Conservation (phyloP, 2,888 invertebrate species). For the Ypsolopha scabrella region DNA sequence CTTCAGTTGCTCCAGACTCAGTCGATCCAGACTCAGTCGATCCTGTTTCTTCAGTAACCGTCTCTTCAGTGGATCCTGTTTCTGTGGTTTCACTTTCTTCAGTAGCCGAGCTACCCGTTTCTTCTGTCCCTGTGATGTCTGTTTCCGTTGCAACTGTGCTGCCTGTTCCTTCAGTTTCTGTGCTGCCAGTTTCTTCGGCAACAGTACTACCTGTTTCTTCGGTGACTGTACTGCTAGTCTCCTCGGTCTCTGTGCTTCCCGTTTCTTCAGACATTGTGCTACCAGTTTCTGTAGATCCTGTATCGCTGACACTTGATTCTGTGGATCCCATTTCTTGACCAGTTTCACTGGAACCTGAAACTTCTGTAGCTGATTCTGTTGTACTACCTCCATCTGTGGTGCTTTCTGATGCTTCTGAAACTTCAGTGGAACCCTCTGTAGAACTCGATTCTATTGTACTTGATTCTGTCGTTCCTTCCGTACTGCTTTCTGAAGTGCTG, state of each 20-base stretch:
- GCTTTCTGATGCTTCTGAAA: too few relatives aligned
- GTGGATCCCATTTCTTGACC: slow-evolving; percentile 11
- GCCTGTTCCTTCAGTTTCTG: not conserved
- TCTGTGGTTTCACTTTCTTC: not conserved
- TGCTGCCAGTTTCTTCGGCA: slow-evolving; percentile 11
- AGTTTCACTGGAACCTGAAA: slow-evolving; percentile 7
- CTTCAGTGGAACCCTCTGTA: slow-evolving; percentile 6
- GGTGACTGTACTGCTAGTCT: slow-evolving; percentile 6
- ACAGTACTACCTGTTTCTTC: slow-evolving; percentile 12
- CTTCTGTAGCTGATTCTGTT: slow-evolving; percentile 2
- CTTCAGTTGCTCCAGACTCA: slow-evolving; percentile 21
- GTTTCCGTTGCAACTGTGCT: not conserved
- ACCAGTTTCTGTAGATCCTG: slow-evolving; percentile 2
- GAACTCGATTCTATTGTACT: not conserved
- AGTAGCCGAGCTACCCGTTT: not conserved
- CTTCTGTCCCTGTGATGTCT: not conserved
- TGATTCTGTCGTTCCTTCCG: too few relatives aligned
- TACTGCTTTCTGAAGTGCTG: too few relatives aligned
- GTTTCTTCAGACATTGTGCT: not conserved
- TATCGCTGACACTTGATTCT: slow-evolving; percentile 3
- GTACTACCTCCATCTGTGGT: not conserved
- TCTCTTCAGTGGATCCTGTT: not conserved
- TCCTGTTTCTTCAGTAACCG: slow-evolving; percentile 12
- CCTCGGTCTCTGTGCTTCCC: slow-evolving; percentile 6
- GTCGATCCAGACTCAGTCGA: slow-evolving; percentile 6